These are phyloP conservation scores for Epirrhoe alternata DNA, from an alignment of 2,888 invertebrate species.

Conservation along the genomic window DNA sequence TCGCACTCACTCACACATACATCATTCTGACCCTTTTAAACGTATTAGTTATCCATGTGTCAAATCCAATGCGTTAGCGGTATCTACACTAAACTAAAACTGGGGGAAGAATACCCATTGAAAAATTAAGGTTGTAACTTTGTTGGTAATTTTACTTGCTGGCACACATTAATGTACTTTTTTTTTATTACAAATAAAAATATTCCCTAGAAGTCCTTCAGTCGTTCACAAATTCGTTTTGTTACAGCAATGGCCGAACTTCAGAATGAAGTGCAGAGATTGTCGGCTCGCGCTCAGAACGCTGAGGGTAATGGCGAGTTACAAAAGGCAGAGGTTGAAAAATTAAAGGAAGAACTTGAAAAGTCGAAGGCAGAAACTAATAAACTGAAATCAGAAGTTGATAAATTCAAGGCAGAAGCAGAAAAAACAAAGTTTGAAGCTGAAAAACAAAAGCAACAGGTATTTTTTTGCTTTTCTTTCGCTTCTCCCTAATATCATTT, in stretches of 20 bases:
- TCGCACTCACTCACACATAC: neutral
- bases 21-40: neutral
- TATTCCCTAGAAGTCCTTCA: no score
- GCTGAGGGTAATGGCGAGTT: constrained; percentile 68
- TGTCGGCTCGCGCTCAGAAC: constrained; percentile 67
- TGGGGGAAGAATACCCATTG: no score
- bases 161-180: no score
- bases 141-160: no score
- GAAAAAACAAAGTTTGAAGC: constrained; percentile 81
- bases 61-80: no score
- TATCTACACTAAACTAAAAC: no score
- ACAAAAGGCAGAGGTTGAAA: constrained; percentile 20
- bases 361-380: constrained; percentile 48
- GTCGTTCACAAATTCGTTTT: no score
- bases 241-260: constrained; percentile 71
- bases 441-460: constrained; percentile 78
- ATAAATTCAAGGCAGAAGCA: constrained; percentile 56
- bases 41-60: no score
- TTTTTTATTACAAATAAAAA: no score
- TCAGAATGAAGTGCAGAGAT: constrained; percentile 78
- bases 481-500: neutral
- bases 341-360: constrained; percentile 81
- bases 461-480: constrained; percentile 29
- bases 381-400: constrained; percentile 78
- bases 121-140: no score